Evolutionary conservation across 2,113 vertebrate species (phyloP).

Genomic region (Centropus unirufus): DNA sequence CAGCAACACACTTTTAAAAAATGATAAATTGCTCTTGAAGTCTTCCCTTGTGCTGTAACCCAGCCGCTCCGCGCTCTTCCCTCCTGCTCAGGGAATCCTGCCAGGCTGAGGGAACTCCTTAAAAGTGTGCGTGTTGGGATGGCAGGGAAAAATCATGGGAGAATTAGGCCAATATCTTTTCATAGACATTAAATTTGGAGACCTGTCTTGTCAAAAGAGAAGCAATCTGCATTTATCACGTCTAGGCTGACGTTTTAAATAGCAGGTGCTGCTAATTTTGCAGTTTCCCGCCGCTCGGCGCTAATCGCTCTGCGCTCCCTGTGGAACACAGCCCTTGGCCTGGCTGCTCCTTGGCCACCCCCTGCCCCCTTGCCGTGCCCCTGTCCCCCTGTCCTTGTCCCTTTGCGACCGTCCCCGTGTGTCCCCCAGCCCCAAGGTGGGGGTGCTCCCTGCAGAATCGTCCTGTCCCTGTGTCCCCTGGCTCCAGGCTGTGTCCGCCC

Average conservation of each 20-base stretch:
- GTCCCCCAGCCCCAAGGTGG: no score
- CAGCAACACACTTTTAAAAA: no score
- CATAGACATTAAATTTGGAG: not conserved
- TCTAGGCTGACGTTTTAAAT: not conserved
- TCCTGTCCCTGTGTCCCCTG: no score
- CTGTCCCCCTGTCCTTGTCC: no score
- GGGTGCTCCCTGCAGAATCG: no score
- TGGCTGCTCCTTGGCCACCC: no score
- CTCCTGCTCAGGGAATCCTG: not conserved
- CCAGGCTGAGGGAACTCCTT: not conserved
- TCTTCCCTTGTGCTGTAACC: not conserved
- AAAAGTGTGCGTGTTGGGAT: accelerated
- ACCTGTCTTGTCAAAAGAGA: not conserved
- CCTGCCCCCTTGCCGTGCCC: no score
- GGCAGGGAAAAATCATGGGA: not conserved
- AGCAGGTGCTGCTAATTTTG: not conserved
- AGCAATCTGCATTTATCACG: not conserved
- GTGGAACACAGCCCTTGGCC: no score
- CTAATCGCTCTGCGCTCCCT: not conserved
- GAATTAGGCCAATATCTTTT: not conserved
- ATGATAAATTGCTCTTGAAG: no score
- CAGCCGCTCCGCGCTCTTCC: not conserved
- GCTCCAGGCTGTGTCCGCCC: no score
- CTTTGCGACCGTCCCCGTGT: no score
- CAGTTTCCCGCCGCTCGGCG: not conserved